These are phyloP conservation scores for Sciurus carolinensis DNA, from an alignment of 2,797 vertebrate species.

Conservation along the genomic window DNA sequence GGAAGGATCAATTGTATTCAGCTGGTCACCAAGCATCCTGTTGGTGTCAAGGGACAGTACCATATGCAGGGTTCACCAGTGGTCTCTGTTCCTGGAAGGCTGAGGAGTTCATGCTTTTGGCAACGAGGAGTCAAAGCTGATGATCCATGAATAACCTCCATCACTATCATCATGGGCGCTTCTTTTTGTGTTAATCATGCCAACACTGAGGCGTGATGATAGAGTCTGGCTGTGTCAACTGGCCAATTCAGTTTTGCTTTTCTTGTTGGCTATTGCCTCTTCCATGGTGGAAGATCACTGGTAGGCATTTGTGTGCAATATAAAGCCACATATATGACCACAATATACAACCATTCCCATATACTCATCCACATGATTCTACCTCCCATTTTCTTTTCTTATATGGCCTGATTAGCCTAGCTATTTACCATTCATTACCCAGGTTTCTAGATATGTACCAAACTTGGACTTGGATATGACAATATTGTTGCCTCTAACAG, in stretches of 20 bases:
- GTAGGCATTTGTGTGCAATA: neutral
- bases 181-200: neutral
- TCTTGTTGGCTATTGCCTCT: neutral
- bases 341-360: neutral
- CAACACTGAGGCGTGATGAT: neutral
- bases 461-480: neutral
- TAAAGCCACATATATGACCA: neutral
- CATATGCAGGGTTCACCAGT: neutral
- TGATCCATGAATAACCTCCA: neutral
- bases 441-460: neutral
- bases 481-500: neutral
- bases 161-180: neutral
- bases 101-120: neutral
- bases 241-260: neutral
- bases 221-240: neutral
- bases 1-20: neutral
- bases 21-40: neutral
- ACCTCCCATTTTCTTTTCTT: conserved; percentile 12
- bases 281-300: neutral
- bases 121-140: neutral
- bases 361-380: neutral
- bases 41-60: neutral
- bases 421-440: neutral
- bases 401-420: neutral
- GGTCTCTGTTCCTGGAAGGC: neutral